These are phyloP conservation scores for Eptatretus atami DNA, from an alignment of 2,797 vertebrate species.

Conservation along the genomic window DNA sequence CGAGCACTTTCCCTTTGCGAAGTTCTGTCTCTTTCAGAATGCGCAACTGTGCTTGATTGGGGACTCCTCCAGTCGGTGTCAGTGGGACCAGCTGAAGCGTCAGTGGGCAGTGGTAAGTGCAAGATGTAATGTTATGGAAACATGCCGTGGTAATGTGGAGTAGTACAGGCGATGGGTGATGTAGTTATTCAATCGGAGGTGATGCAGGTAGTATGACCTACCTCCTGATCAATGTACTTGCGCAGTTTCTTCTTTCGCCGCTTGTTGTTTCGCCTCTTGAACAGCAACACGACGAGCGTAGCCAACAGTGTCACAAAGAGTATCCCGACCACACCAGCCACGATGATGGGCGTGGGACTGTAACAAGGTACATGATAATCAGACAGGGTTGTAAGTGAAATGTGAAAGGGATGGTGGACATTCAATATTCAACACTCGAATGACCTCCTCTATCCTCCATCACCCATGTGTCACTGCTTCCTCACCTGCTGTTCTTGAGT, in stretches of 20 bases:
- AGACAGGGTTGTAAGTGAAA: too few relatives aligned
- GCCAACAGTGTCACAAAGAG: slow-evolving; percentile 36
- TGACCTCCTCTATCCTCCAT: too few relatives aligned
- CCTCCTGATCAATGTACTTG: slow-evolving; percentile 65
- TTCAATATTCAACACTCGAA: too few relatives aligned
- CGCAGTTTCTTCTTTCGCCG: slow-evolving; percentile 46
- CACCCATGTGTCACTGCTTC: too few relatives aligned
- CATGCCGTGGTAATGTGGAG: slow-evolving; percentile 2
- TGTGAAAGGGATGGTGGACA: too few relatives aligned
- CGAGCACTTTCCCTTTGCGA: slow-evolving; percentile 59
- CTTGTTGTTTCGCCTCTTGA: slow-evolving; percentile 38
- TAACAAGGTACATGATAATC: background rate
- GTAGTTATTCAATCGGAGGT: too few relatives aligned
- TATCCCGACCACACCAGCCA: slow-evolving; percentile 38
- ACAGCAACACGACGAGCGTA: slow-evolving; percentile 26
- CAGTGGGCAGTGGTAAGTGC: slow-evolving; percentile 13
- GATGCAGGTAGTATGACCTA: slow-evolving; percentile 10
- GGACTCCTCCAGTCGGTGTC: slow-evolving; percentile 60
- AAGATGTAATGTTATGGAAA: slow-evolving; percentile 1
- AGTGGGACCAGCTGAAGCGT: slow-evolving; percentile 43
- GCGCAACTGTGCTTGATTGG: slow-evolving; percentile 88
- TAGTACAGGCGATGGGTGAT: too few relatives aligned
- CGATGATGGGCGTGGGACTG: slow-evolving; percentile 48
- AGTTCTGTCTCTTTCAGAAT: slow-evolving; percentile 90
- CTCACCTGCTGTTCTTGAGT: too few relatives aligned